Evolutionary conservation across 2,888 invertebrate species (phyloP), one percentile per base, ranked within the genome.

Genomic region (Leistus spinibarbis): DNA sequence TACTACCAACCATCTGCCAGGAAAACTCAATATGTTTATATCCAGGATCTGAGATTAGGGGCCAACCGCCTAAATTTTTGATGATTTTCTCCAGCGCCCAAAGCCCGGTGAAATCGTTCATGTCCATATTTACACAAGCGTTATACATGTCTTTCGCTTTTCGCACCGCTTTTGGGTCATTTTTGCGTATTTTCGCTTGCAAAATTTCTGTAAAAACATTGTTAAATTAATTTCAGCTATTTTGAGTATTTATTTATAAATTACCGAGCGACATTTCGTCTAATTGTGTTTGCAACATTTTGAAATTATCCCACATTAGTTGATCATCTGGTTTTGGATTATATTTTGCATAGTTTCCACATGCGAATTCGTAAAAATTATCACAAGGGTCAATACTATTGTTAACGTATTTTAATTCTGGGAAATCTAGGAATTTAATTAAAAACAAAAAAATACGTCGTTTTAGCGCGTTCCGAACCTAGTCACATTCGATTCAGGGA

Each of bases 361-460:
- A 87, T 1, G 86, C 81, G 77, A 83, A 88, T 78, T 86, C 83
- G 79, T 86, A 87, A 79, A 88, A 88, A 78, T 87, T 83, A 1
- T 85, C 83, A 76, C 87, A 87, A 1, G 87, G 87, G 77, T 87
- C 81, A 0, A 81, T 82, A 3, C 77, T 81, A 23, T 76, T 66
- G 76, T 87, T 84, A 78, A 88, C 78, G 75, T 83, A 85, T 16
- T 76, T 66, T 17, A 83, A 72, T 77, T 83, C 83, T 7, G 81
- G 80, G 66, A 83, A 79, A 74, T 81, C 84, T 84, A 56, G 7
- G 80, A n/a, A n/a, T n/a, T n/a, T n/a, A n/a, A n/a, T n/a, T n/a
- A n/a, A n/a, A n/a, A n/a, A n/a, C n/a, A n/a, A n/a, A n/a, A n/a
- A n/a, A n/a, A n/a, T n/a, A n/a, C n/a, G n/a, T n/a, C n/a, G n/a